A percentile compares a stretch with the other conserved stretches of the same genome.
These are phyloP conservation scores for Caenorhabditis sp. DNA, from an alignment of 2,888 invertebrate genomes.

Conservation along the genomic window DNA sequence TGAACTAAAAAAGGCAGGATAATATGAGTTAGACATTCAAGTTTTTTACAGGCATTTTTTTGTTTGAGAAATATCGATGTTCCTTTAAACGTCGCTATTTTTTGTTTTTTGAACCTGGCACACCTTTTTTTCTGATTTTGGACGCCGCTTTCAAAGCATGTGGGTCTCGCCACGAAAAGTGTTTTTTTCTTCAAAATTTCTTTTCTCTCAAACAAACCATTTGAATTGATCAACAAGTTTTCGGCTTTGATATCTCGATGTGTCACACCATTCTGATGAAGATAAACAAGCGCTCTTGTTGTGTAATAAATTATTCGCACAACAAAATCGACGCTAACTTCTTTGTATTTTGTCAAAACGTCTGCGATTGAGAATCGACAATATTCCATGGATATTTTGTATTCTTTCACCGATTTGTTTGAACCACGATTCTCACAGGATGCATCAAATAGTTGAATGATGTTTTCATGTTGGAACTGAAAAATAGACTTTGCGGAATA, in stretches of 20 bases:
- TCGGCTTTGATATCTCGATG: slow-evolving; percentile 44
- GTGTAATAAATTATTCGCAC: slow-evolving; percentile 28
- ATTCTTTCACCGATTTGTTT: slow-evolving; percentile 26
- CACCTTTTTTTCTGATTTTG: no score
- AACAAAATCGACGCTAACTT: slow-evolving; percentile 25
- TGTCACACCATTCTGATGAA: slow-evolving; percentile 26
- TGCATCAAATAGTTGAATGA: slow-evolving; percentile 32
- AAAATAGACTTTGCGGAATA: not conserved
- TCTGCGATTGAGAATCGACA: slow-evolving; percentile 40
- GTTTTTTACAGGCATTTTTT: no score
- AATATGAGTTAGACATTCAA: no score
- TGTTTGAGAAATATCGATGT: no score
- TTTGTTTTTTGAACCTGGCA: no score
- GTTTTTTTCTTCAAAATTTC: no score
- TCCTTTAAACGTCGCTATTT: no score
- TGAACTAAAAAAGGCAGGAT: no score
- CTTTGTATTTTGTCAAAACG: slow-evolving; percentile 29
- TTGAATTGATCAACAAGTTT: slow-evolving; percentile 37
- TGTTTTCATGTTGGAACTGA: slow-evolving; percentile 31
- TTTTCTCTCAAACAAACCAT: slow-evolving; percentile 25
- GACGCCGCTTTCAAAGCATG: no score
- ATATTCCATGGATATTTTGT: slow-evolving; percentile 39
- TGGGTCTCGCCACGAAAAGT: no score
- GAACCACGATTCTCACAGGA: slow-evolving; percentile 21
- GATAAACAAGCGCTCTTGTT: slow-evolving; percentile 23